These are phyloP conservation scores for Columba guinea DNA, from an alignment of 2,797 vertebrate species.

Conservation along the genomic window DNA sequence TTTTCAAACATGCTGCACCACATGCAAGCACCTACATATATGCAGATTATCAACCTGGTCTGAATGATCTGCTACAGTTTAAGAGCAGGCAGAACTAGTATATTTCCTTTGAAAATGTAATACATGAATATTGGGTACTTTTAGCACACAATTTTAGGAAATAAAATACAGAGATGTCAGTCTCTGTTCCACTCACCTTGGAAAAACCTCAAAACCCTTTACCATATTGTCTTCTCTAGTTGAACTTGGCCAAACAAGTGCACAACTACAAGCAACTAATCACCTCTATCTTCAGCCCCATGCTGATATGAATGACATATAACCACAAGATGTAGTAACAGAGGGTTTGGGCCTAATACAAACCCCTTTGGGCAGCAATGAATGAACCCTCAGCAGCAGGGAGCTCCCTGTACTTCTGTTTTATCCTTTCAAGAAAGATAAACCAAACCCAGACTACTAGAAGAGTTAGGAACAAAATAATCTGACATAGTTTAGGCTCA, in stretches of 20 bases:
- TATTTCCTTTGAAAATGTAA: background rate
- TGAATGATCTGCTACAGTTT: background rate
- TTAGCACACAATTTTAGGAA: background rate
- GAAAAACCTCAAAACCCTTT: background rate
- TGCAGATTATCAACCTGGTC: background rate
- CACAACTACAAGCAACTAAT: background rate
- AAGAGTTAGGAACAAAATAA: background rate
- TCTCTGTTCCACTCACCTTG: background rate
- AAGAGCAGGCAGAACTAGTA: background rate
- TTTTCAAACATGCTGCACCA: background rate
- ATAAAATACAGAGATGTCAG: background rate
- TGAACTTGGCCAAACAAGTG: background rate
- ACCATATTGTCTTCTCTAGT: background rate
- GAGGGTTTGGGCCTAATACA: background rate
- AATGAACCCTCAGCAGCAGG: background rate
- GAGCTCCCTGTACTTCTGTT: background rate
- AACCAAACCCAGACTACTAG: background rate
- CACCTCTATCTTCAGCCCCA: background rate
- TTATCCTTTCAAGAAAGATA: background rate
- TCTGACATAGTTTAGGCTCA: background rate
- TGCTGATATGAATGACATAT: accelerated
- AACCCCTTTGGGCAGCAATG: background rate
- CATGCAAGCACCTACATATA: background rate
- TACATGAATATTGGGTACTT: background rate
- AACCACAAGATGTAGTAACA: background rate